Base-by-base conservation (phyloP, 2,888 invertebrate species). In the Nebria salina region DNA sequence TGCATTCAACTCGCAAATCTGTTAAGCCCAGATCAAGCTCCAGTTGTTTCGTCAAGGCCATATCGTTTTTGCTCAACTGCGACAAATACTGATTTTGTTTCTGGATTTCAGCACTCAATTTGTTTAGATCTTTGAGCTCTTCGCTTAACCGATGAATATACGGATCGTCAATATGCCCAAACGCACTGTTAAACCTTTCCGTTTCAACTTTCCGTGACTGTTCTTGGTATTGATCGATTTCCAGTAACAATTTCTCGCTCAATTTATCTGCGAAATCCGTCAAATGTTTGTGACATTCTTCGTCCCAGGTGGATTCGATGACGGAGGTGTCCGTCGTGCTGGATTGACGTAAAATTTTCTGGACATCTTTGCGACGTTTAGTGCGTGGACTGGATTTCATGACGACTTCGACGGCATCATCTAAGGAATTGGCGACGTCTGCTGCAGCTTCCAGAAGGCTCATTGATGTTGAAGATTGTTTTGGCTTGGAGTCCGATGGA, bases 241-340 rank as follows among this genome's bases (percentile, higher is more conserved):
- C 95, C 83, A 94, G 93, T 79, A 95, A 90, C 82, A 96, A 89
- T 87, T 95, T 95, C 86, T 95, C 95, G 86, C 95, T 95, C n/a
- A 96, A 89, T 86, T 94, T 93, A 86, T 96, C 95, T 1, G 95
- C 95, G 85, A 95, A 95, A 85, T 95, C 95, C 1, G 93, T 93
- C 83, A 95, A 90, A 86, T 95, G 94, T 85, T 92, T 92, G 83
- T 92, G 91, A 83, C 93, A 92, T 83, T 93, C 93, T 84, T 93
- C 92, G 77, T 91, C 91, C 93, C 93, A 93, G 13, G 85, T 86
- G 8, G 84, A 26, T 8, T 76, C 79, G 7, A 80, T 82, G 6
- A 82, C 77, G 8, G 84, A 85, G 20, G 76, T 82, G 65, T 83
- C 84, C 70, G 76, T 81, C n/a, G 25, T 66, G 41, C 72, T 72